A percentile compares a stretch with the other conserved stretches of the same genome.
These are phyloP conservation scores for Drosophila limbata DNA, from an alignment of 2,888 invertebrate genomes.

Conservation along the genomic window DNA sequence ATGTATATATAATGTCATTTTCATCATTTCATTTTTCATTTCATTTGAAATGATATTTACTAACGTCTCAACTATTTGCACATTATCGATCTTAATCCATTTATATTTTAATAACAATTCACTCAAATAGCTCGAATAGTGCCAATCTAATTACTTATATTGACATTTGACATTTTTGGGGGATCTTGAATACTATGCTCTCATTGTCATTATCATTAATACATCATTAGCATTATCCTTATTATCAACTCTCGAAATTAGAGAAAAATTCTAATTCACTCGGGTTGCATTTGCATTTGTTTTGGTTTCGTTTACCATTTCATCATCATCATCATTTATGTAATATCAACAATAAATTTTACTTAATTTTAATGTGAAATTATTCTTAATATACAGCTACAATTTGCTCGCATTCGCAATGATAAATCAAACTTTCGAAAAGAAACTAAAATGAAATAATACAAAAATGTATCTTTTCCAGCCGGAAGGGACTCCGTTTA, in stretches of 20 bases:
- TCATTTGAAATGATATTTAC: conserved; percentile 72
- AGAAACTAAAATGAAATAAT: conserved; percentile 32
- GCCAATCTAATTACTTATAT: conserved; percentile 67
- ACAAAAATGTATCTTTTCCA: conserved; percentile 43
- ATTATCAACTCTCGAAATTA: conserved; percentile 67
- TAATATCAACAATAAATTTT: conserved; percentile 78
- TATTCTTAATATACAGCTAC: conserved; percentile 76
- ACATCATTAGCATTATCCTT: conserved; percentile 28
- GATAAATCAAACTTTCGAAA: conserved; percentile 40
- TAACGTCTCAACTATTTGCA: conserved; percentile 67
- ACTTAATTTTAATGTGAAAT: conserved; percentile 76
- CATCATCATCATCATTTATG: conserved; percentile 45
- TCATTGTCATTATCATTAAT: conserved; percentile 40
- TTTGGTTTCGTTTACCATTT: conserved; percentile 43
- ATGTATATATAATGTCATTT: conserved; percentile 77
- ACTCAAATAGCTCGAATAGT: conserved; percentile 79
- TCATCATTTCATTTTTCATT: conserved; percentile 58
- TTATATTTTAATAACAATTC: conserved; percentile 80
- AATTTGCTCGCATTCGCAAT: conserved; percentile 75
- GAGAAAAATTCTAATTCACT: conserved; percentile 80
- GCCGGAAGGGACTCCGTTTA: conserved; percentile 52
- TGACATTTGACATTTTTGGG: conserved; percentile 62
- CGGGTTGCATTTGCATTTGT: conserved; percentile 41
- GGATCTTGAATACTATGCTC: conserved; percentile 62
- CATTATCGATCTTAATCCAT: conserved; percentile 67